Evolutionary conservation across 2,888 invertebrate genomes (phyloP).

Genomic region (Reticulitermes lucifugus): DNA sequence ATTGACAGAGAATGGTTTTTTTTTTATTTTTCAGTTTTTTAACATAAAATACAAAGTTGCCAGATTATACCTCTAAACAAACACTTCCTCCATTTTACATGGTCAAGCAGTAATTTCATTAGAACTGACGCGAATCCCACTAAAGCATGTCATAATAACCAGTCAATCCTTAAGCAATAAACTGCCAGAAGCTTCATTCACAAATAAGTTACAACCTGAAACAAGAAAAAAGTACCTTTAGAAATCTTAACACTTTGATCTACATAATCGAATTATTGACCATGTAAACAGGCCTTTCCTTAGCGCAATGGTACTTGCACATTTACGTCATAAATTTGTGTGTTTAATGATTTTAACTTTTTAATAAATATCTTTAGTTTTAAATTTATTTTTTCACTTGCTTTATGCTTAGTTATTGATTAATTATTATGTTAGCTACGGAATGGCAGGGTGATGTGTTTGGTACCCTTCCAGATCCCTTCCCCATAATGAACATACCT

Average conservation of each 20-base stretch:
- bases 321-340: not conserved
- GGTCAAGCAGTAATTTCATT: slow-evolving; percentile 1
- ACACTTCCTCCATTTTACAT: slow-evolving; percentile 38
- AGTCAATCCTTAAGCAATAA: not conserved
- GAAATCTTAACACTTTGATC: not conserved
- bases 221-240: not conserved
- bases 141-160: slow-evolving; percentile 25
- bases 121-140: not conserved
- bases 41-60: slow-evolving; percentile 3
- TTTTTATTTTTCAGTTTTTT: slow-evolving; percentile 61
- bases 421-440: slow-evolving; percentile 14
- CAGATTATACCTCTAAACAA: slow-evolving; percentile 16
- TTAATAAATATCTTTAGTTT: not conserved
- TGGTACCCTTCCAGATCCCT: slow-evolving; percentile 1
- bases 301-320: slow-evolving; percentile 22
- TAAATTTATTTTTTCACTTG: not conserved
- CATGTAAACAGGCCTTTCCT: slow-evolving; percentile 45
- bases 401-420: slow-evolving; percentile 6
- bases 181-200: not conserved
- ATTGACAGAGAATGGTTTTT: slow-evolving; percentile 73
- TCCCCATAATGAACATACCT: slow-evolving; percentile 4
- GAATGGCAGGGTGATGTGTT: slow-evolving; percentile 42
- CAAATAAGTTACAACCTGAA: not conserved
- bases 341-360: slow-evolving; percentile 2
- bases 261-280: not conserved